Evolutionary conservation across 2,113 vertebrate genomes (phyloP).

Genomic region (Peromyscus leucopus): DNA sequence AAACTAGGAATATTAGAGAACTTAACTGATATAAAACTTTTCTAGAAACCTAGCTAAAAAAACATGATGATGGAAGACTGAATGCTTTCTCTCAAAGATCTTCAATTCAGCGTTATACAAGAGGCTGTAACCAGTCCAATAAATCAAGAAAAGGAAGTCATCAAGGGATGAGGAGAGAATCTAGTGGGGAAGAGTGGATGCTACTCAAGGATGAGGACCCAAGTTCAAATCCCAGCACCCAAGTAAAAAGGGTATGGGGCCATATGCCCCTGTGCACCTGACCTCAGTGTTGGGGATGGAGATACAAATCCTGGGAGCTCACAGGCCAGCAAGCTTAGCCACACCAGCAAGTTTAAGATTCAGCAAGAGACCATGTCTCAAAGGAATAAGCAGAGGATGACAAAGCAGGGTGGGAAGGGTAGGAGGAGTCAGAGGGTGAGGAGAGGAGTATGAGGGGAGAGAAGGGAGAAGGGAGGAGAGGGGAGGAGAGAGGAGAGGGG

Average conservation of each 20-base stretch:
- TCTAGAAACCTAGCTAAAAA: background rate
- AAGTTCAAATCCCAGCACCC: background rate
- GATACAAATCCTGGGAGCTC: background rate
- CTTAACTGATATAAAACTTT: background rate
- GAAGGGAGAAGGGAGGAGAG: background rate
- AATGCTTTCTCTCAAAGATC: background rate
- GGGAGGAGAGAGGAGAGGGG: too few species aligned
- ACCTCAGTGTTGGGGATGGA: background rate
- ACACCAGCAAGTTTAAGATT: background rate
- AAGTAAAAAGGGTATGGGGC: background rate
- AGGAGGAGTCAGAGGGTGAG: background rate
- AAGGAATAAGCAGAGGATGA: background rate
- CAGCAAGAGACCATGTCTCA: too few species aligned
- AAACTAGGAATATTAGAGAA: background rate
- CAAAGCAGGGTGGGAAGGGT: background rate
- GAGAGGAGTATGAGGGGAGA: background rate
- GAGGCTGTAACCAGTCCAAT: too few species aligned
- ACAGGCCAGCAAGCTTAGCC: too few species aligned
- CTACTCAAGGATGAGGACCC: background rate
- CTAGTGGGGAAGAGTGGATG: background rate
- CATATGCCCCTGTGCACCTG: too few species aligned
- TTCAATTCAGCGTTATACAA: background rate
- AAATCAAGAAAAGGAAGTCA: background rate
- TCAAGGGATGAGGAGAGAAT: background rate
- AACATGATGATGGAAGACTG: too few species aligned